Evolutionary conservation across 2,113 vertebrate genomes (phyloP).

Genomic region (Campylomormyrus tamandua): DNA sequence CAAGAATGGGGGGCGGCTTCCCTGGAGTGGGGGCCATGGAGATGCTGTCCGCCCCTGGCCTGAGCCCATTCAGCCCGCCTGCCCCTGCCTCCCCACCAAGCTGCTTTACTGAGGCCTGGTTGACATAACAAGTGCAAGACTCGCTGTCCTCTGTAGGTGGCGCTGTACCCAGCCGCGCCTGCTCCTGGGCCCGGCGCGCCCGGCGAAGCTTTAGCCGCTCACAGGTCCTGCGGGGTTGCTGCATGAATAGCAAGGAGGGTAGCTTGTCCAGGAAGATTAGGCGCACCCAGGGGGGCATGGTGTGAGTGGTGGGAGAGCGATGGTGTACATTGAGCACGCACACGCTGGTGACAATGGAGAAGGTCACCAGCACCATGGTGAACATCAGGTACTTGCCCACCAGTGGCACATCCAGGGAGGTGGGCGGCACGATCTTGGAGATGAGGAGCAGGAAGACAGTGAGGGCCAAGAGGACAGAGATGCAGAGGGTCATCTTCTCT

Average conservation of each 20-base stretch:
- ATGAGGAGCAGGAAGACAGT: constrained; percentile 70
- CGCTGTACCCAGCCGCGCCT: not conserved
- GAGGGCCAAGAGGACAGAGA: constrained; percentile 66
- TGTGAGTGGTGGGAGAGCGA: constrained; percentile 68
- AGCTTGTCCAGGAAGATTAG: constrained; percentile 65
- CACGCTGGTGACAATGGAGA: constrained; percentile 71
- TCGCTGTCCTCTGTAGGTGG: not conserved
- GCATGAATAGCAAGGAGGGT: constrained; percentile 67
- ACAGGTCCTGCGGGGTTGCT: constrained; percentile 58
- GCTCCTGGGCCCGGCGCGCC: constrained; percentile 45
- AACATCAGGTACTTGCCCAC: constrained; percentile 75
- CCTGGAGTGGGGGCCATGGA: not conserved
- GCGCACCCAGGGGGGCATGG: constrained; percentile 69
- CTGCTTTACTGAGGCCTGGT: constrained; percentile 46
- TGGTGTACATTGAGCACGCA: constrained; percentile 72
- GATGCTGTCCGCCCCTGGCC: constrained; percentile 31
- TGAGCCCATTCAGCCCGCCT: constrained; percentile 34
- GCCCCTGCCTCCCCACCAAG: constrained; percentile 17
- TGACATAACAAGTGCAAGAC: constrained; percentile 56
- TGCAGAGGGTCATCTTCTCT: constrained; percentile 71
- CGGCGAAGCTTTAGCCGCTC: constrained; percentile 62
- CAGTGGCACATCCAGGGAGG: constrained; percentile 65
- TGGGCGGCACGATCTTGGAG: constrained; percentile 71
- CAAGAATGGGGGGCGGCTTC: not conserved
- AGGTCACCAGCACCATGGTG: constrained; percentile 74